phyloP scores from a whole-genome alignment of 2,888 invertebrate genomes.

The Nomada ruficornis region DNA sequence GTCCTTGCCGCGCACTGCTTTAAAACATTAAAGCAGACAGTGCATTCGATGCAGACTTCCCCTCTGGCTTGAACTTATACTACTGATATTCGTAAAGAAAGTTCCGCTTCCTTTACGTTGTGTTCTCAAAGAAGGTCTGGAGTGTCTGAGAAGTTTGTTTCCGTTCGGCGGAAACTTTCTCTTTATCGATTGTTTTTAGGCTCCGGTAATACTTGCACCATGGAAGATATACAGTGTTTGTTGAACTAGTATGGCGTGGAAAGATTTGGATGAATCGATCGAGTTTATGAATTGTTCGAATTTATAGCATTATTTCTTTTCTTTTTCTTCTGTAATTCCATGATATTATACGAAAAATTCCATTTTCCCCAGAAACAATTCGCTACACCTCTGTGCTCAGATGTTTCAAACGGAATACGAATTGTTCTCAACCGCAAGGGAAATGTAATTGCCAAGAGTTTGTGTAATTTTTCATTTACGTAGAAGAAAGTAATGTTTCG shows the following conservation, averaged over 20 bases:
- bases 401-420: slow-evolving; percentile 1
- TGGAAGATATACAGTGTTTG: slow-evolving; percentile 67
- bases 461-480: slow-evolving; percentile 13
- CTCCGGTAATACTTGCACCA: slow-evolving; percentile 65
- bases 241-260: slow-evolving; percentile 65
- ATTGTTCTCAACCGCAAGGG: slow-evolving; percentile 4
- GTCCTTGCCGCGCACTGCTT: slow-evolving; percentile 47
- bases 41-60: background rate
- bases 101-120: slow-evolving; percentile 10
- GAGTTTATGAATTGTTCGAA: too few species aligned
- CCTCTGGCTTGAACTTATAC: background rate
- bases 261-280: background rate
- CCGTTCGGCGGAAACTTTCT: background rate
- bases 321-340: background rate
- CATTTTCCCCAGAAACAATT: slow-evolving; percentile 25
- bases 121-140: background rate
- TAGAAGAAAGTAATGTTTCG: slow-evolving; percentile 2
- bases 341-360: slow-evolving; percentile 3
- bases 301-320: background rate
- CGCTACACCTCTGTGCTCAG: background rate
- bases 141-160: background rate
- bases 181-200: slow-evolving; percentile 54
- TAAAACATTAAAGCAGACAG: slow-evolving; percentile 51
- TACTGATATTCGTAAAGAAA: slow-evolving; percentile 5
- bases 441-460: slow-evolving; percentile 26